Percentiles rank a stretch among this genome's conserved stretches.
Evolutionary conservation across 2,888 invertebrate genomes (phyloP).

Genomic region (Drosophila parthenogenetica): DNA sequence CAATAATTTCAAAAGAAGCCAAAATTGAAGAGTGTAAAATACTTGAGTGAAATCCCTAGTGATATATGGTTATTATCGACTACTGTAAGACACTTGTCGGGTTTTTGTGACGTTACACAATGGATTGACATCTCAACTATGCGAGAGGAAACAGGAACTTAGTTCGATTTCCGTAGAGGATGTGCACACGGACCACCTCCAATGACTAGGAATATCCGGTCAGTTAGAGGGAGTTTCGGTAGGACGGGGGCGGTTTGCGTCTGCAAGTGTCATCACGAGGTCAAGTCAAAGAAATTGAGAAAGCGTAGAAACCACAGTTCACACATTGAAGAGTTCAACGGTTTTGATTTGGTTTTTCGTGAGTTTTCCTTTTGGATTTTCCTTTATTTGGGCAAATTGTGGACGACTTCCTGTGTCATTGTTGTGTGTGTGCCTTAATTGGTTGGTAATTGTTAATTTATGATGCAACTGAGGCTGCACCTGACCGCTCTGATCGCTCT

Average conservation of each 20-base stretch:
- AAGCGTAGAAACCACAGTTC: not conserved
- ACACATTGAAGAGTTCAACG: not conserved
- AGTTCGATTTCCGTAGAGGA: not conserved
- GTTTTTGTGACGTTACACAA: not conserved
- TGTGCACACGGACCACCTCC: slow-evolving; percentile 10
- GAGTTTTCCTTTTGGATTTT: too few species aligned
- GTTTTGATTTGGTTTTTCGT: too few species aligned
- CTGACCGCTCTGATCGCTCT: slow-evolving; percentile 34
- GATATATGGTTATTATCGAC: not conserved
- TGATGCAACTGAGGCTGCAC: slow-evolving; percentile 42
- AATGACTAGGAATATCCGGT: slow-evolving; percentile 11
- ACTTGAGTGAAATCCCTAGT: not conserved
- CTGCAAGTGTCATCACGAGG: slow-evolving; percentile 14
- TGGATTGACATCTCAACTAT: slow-evolving; percentile 1
- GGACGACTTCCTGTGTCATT: slow-evolving; percentile 51
- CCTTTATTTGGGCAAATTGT: not conserved
- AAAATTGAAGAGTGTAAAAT: too few species aligned
- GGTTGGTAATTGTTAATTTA: slow-evolving; percentile 77
- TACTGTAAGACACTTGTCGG: slow-evolving; percentile 15
- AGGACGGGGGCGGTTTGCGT: not conserved
- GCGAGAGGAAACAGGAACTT: slow-evolving; percentile 15
- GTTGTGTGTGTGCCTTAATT: slow-evolving; percentile 58
- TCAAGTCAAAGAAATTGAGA: not conserved
- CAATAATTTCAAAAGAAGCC: too few species aligned
- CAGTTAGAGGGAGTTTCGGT: too few species aligned